Evolutionary conservation across 2,113 vertebrate genomes (phyloP).

Genomic region (Chaenocephalus aceratus): DNA sequence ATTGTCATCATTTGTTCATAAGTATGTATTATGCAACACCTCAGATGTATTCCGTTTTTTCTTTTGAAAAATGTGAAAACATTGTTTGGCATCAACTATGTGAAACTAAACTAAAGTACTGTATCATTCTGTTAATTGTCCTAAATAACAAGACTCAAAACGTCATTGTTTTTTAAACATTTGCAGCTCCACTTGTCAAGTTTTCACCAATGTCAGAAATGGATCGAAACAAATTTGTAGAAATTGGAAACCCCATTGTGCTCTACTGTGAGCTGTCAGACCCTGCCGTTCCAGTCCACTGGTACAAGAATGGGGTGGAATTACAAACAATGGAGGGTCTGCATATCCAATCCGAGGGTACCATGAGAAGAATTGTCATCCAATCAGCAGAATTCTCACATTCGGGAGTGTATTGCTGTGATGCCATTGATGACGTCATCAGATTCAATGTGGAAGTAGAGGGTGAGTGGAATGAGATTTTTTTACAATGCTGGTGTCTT

Average conservation of each 20-base stretch:
- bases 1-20: neutral
- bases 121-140: neutral
- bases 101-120: neutral
- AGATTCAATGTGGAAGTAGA: constrained; percentile 88
- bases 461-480: constrained; percentile 75
- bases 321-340: constrained; percentile 82
- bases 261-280: constrained; percentile 87
- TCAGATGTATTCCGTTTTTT: neutral
- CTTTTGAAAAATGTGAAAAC: constrained; percentile 1
- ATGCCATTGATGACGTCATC: constrained; percentile 86
- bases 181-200: constrained; percentile 85
- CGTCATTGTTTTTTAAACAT: constrained; percentile 31
- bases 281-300: constrained; percentile 79
- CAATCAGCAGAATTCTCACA: constrained; percentile 86
- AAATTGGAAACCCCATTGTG: constrained; percentile 86
- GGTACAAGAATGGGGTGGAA: constrained; percentile 86
- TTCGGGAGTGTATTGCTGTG: constrained; percentile 87
- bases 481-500: constrained; percentile 23
- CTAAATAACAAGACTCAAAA: neutral
- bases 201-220: constrained; percentile 85
- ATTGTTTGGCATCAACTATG: neutral
- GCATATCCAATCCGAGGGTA: constrained; percentile 86
- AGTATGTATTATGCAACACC: no score
- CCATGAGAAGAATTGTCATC: constrained; percentile 87
- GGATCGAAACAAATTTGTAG: constrained; percentile 87